Evolutionary conservation across 2,797 vertebrate species (phyloP).

Genomic region (Chelonia mydas): DNA sequence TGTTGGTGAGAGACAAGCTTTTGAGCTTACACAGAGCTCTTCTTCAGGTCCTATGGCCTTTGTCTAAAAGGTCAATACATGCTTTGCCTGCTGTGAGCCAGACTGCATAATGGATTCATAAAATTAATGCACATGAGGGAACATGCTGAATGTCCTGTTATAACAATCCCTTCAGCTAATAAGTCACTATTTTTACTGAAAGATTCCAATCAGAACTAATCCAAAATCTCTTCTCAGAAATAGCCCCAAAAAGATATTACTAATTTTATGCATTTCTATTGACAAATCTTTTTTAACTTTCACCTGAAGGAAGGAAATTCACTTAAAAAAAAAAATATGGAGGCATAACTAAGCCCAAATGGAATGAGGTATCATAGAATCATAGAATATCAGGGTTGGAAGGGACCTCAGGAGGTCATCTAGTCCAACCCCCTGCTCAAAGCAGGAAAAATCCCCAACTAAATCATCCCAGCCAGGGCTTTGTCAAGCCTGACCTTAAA

Average conservation of each 20-base stretch:
- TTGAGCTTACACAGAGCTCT: no score
- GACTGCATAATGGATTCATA: not conserved
- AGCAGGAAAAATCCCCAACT: no score
- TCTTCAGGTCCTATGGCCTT: not conserved
- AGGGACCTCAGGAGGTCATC: no score
- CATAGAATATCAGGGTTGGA: no score
- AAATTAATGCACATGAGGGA: constrained; percentile 25
- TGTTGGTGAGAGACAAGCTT: no score
- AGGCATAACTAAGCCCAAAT: not conserved
- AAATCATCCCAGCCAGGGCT: no score
- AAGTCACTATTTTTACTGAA: constrained; percentile 26
- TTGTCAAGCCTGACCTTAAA: no score
- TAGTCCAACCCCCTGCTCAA: no score
- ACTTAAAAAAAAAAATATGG: not conserved
- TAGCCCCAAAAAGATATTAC: constrained; percentile 1
- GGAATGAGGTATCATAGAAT: not conserved
- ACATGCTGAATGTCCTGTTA: constrained; percentile 3
- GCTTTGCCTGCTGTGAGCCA: constrained; percentile 25
- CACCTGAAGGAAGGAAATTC: accelerated
- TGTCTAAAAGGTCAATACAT: not conserved
- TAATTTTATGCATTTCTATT: not conserved
- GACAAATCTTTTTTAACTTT: not conserved
- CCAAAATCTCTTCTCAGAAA: constrained; percentile 41
- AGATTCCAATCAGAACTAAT: constrained; percentile 31
- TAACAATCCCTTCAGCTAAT: constrained; percentile 8